These are phyloP conservation scores for Probaryconus sp. DNA, from an alignment of 1,140 invertebrate species.

Conservation along the genomic window DNA sequence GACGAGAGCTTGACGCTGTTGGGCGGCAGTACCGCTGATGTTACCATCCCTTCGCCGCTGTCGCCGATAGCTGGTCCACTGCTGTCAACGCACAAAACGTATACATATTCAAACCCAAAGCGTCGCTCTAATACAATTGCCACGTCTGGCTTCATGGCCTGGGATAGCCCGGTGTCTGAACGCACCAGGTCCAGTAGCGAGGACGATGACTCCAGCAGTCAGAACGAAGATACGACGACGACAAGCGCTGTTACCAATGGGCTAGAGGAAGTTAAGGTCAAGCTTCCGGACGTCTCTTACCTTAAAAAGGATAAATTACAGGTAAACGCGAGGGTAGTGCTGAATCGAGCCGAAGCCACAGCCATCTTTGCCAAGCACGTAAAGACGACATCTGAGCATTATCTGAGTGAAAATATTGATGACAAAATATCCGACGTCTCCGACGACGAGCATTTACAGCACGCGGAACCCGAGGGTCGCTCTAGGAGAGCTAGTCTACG, in stretches of 20 bases:
- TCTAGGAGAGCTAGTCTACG: constrained; percentile 77
- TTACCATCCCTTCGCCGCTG: constrained; percentile 73
- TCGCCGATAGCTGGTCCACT: constrained; percentile 75
- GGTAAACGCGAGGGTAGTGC: constrained; percentile 68
- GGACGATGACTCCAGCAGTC: constrained; percentile 73
- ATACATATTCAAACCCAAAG: constrained; percentile 76
- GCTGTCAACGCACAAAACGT: constrained; percentile 74
- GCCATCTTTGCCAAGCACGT: constrained; percentile 56
- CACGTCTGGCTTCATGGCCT: constrained; percentile 66
- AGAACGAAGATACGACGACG: constrained; percentile 66
- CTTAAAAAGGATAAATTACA: constrained; percentile 71
- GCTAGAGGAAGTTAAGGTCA: constrained; percentile 63
- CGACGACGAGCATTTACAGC: constrained; percentile 70
- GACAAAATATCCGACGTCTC: constrained; percentile 72
- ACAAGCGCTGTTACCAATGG: constrained; percentile 69
- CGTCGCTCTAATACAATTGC: constrained; percentile 62
- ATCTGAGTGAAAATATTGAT: constrained; percentile 55
- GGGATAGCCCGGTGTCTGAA: constrained; percentile 71
- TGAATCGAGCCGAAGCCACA: constrained; percentile 69
- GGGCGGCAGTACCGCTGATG: constrained; percentile 68
- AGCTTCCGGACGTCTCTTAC: constrained; percentile 61
- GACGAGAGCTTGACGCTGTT: constrained; percentile 72
- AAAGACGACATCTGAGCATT: constrained; percentile 47
- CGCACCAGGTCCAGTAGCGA: constrained; percentile 68
- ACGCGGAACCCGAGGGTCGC: constrained; percentile 69